Evolutionary conservation across 2,797 vertebrate genomes (phyloP), one percentile per base, ranked within the genome.

Genomic region (Ibycter americanus): DNA sequence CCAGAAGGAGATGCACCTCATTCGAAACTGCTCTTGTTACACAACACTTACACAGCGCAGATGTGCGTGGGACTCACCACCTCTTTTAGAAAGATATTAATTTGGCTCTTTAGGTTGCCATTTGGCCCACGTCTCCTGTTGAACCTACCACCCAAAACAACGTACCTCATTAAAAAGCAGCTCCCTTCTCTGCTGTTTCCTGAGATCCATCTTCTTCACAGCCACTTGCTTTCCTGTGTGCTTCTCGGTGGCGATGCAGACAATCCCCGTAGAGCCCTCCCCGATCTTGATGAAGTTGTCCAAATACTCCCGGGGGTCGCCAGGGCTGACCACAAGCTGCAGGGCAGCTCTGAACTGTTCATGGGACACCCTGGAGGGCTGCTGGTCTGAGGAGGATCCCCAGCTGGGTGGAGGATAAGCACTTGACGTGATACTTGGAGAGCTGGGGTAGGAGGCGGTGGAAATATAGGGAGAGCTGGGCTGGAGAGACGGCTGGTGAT

Each of bases 201-300:
- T 98, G 91, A 99, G 99, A 98, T 99, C 99, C 99, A 99, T 99
- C 98, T 99, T 99, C 98, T 99, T 99, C 91, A 99, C 99, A 0
- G 99, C 99, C 2, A 99, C 99, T 97, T 99, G 99, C 96, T 99
- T 99, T 46, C 99, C 99, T 0, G 99, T 99, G 98, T 99, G 99
- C 97, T 99, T 99, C 97, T 99, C 99, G 0, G 99, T 99, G 94
- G 99, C 99, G 8, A 99, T 99, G 98, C 99, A 99, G 74, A 99
- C 99, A 2, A 99, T 99, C 14, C 99, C 99, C 0, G 99, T 99
- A 74, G 99, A 99, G 89, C 99, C 99, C 98, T 99, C 99, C 22
- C 99, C 99, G 0, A 99, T 99, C 98, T 99, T 99, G 91, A 99
- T 99, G 97, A 99, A 99, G 98, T 97, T 99, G 98, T 99, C 99